Evolutionary conservation across 2,113 vertebrate genomes (phyloP).

Genomic region (Oncorhynchus tshawytscha): DNA sequence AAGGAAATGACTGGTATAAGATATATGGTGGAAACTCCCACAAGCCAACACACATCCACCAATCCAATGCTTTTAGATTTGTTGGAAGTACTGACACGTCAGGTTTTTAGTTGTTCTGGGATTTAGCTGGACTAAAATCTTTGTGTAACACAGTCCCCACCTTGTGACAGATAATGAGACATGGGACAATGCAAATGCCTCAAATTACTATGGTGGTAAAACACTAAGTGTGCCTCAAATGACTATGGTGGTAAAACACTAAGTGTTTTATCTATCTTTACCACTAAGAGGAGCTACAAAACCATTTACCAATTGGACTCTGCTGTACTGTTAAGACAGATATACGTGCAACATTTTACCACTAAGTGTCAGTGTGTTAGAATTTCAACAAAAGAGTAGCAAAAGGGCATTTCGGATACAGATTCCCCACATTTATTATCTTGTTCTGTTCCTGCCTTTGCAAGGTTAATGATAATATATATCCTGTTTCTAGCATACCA

Average conservation of each 20-base stretch:
- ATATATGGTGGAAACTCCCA: too few relatives aligned
- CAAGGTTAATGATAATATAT: slow-evolving; percentile 68
- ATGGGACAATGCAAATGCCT: too few relatives aligned
- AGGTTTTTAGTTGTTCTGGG: too few relatives aligned
- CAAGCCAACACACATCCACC: too few relatives aligned
- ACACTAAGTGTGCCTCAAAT: neutral
- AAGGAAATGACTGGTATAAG: too few relatives aligned
- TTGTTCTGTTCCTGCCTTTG: slow-evolving; percentile 63
- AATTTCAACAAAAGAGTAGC: neutral
- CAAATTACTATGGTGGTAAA: too few relatives aligned
- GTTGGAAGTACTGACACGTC: too few relatives aligned
- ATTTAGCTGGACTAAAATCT: too few relatives aligned
- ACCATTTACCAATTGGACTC: neutral
- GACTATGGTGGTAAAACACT: too few relatives aligned
- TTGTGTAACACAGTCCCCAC: too few relatives aligned
- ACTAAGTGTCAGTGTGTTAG: neutral
- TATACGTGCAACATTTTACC: neutral
- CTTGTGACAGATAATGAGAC: too few relatives aligned
- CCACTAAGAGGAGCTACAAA: slow-evolving; percentile 47
- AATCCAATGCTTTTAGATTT: too few relatives aligned
- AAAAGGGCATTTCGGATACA: neutral
- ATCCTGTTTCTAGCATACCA: slow-evolving; percentile 68
- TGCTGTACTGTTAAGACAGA: neutral
- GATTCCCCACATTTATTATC: slow-evolving; percentile 58
- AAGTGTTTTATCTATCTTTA: neutral